These are phyloP conservation scores for Bolinopsis microptera DNA, from an alignment of 37 sponge, comb jelly and placozoan species.

Conservation along the genomic window DNA sequence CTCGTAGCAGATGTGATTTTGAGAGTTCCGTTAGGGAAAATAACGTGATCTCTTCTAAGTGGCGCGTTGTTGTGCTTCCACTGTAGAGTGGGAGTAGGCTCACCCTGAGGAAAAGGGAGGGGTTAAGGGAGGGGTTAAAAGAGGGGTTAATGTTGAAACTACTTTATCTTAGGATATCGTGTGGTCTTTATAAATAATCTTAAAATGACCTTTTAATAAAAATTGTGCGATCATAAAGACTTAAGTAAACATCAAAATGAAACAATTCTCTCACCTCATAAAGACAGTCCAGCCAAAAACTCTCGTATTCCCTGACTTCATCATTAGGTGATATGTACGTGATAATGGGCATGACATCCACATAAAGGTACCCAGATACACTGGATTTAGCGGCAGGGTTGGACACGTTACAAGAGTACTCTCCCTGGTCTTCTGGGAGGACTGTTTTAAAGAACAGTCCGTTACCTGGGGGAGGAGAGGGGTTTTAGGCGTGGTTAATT, in stretches of 20 bases:
- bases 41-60: neutral
- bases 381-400: conserved; percentile 28
- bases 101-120: neutral
- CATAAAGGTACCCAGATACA: neutral
- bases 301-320: conserved; percentile 29
- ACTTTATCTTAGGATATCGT: no score
- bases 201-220: no score
- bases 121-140: neutral
- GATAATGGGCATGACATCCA: conserved; percentile 17
- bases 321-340: neutral
- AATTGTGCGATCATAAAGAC: no score
- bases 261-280: neutral
- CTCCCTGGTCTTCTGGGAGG: conserved; percentile 45
- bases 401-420: conserved; percentile 53
- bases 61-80: conserved; percentile 19
- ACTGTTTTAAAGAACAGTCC: conserved; percentile 30
- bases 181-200: no score
- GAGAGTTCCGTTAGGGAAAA: conserved; percentile 51
- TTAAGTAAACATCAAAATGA: neutral
- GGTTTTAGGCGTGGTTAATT: neutral
- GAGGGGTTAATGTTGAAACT: neutral
- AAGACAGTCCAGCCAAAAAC: conserved; percentile 37
- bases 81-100: neutral
- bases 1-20: conserved; percentile 19
- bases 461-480: neutral